phyloP scores from a whole-genome alignment of 2,797 vertebrate genomes.

The Nyctalus aviator region DNA sequence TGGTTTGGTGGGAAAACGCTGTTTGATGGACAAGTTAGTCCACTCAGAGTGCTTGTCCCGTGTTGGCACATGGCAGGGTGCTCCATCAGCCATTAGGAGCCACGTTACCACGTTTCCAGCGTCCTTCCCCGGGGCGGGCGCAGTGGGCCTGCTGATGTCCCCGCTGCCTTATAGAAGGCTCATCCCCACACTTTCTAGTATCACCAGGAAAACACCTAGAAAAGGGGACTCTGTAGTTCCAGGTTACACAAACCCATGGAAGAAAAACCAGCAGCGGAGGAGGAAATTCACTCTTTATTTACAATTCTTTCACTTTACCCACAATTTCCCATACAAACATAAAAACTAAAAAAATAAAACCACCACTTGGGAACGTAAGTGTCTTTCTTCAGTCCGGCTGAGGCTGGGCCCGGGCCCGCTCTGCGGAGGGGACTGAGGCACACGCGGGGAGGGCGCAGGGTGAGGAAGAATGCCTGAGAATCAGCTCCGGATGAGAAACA shows the following conservation, averaged over 20 bases:
- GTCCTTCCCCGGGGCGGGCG: not conserved
- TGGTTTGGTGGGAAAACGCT: not conserved
- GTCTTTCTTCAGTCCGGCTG: constrained; percentile 66
- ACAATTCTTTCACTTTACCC: constrained; percentile 77
- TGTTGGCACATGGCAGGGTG: not conserved
- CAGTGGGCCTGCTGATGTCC: accelerated
- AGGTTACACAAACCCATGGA: not conserved
- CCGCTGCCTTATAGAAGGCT: not conserved
- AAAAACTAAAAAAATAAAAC: constrained; percentile 83
- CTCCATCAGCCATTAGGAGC: not conserved
- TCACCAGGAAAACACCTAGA: not conserved
- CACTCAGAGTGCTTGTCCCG: not conserved
- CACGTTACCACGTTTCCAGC: no score
- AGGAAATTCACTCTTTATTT: constrained; percentile 82
- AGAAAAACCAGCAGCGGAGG: constrained; percentile 55
- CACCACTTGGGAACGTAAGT: constrained; percentile 78
- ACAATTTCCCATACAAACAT: constrained; percentile 79
- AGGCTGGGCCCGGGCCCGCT: constrained; percentile 27
- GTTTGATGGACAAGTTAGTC: not conserved
- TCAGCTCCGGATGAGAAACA: constrained; percentile 52
- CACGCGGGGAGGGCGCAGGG: not conserved
- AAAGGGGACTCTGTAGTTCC: not conserved
- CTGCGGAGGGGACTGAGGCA: constrained; percentile 70
- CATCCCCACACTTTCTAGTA: not conserved
- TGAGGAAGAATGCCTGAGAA: constrained; percentile 72